Conservation (phyloP, 2,888 invertebrate species). For the Rhagophthalmus giganteus region DNA sequence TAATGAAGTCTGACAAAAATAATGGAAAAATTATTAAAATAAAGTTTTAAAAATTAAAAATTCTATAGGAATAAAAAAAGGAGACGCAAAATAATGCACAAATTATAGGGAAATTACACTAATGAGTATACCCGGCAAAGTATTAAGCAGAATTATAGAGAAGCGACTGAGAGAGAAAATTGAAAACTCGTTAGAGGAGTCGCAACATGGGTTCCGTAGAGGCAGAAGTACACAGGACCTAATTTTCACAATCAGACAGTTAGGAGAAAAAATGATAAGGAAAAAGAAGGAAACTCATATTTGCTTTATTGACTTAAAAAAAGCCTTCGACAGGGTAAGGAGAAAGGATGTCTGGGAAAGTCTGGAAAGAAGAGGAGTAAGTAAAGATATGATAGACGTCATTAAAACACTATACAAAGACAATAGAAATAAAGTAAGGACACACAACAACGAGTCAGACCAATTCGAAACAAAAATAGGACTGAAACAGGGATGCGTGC, state of each 20-base stretch:
- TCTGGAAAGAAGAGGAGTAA: slow-evolving; percentile 1
- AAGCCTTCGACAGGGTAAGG: neutral
- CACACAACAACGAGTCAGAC: no score
- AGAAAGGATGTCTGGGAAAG: slow-evolving; percentile 2
- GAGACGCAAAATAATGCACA: slow-evolving; percentile 4
- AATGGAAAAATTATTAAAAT: no score
- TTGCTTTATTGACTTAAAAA: no score
- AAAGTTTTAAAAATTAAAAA: no score
- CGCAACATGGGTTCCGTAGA: slow-evolving; percentile 4
- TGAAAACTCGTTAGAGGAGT: slow-evolving; percentile 6
- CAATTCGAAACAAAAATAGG: slow-evolving; percentile 3
- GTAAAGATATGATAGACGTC: neutral
- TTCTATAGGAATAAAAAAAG: no score
- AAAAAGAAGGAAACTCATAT: no score
- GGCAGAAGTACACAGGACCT: slow-evolving; percentile 4
- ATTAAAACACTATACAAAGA: no score
- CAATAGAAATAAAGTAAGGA: neutral
- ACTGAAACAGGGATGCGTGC: slow-evolving; percentile 1
- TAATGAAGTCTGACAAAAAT: no score
- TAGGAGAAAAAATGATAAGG: no score
- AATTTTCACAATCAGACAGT: slow-evolving; percentile 10
- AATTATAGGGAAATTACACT: slow-evolving; percentile 11
- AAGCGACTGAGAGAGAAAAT: slow-evolving; percentile 8
- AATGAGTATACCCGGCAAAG: slow-evolving; percentile 11
- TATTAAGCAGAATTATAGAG: slow-evolving; percentile 13